Base-by-base conservation (phyloP, 2,113 vertebrate genomes). In the cat (Felis catus) region DNA sequence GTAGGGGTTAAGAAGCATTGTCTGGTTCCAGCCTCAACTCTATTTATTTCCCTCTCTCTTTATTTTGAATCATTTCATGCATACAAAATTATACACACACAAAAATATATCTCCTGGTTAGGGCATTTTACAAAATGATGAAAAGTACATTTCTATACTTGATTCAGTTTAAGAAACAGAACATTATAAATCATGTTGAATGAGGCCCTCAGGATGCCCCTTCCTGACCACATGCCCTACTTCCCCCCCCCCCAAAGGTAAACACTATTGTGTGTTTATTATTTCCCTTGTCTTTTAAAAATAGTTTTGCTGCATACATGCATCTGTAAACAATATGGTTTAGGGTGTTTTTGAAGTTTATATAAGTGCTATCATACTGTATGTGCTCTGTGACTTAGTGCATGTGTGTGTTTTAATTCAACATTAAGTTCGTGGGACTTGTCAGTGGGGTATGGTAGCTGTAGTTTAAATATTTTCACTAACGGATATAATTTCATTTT, bases 271-370 rank as follows among this genome's bases (percentile, higher is more conserved):
- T 71, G 41, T 92, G 85, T 92, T 95, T 86, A 41, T 89, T 79
- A 53, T 92, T 87, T 91, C 55, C 18, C 74, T 23, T 80, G 68
- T 86, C 27, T 88, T 85, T 92, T 41, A 23, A 87, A 82, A 91
- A 27, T 61, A 78, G 5, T 25, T 94, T 91, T 89, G 71, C 33
- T 85, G 23, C 8, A 4, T 41, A 23, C 45, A 4, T 61, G 14
- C 18, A 29, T 83, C 53, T 82, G 18, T 80, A 33, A 89, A 29
- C 14, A 51, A 8, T 73, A 27, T 51, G 45, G 58, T 91, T 76
- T 76, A 53, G 41, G 68, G 41, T 87, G 74, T 55, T 90, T 91
- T 92, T 84, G 80, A 86, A 92, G 15, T 93, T 95, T 81, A 55
- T 79, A 19, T 82, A 89, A 98, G 93, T 94, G 29, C 61, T 84